A percentile compares a stretch with the other conserved stretches of the same genome.
Conservation (phyloP, 2,888 invertebrate species). For the Drosophila austrosaltans region DNA sequence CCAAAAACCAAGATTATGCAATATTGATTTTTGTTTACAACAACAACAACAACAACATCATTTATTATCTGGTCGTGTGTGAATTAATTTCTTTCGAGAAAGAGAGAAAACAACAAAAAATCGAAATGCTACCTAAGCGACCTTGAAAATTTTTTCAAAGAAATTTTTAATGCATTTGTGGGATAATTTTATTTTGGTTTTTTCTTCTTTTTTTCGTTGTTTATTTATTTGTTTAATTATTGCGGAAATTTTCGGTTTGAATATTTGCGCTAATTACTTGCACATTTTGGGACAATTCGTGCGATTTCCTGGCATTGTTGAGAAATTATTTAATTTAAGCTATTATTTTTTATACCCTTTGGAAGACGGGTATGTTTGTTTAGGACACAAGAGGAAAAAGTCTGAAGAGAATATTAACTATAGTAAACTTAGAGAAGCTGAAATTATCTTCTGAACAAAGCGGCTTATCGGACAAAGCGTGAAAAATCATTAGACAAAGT, state of each 20-base stretch:
- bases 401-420: no score
- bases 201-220: background rate
- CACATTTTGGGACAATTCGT: constrained; percentile 23
- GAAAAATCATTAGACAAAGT: no score
- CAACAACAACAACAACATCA: constrained; percentile 29
- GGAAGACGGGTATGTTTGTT: background rate
- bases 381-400: no score
- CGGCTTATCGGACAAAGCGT: no score
- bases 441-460: no score
- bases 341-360: background rate
- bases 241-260: constrained; percentile 20
- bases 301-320: constrained; percentile 66
- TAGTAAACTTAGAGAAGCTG: no score
- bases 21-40: constrained; percentile 56
- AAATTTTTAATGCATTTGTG: constrained; percentile 20
- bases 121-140: constrained; percentile 24
- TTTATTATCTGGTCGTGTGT: constrained; percentile 60
- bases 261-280: constrained; percentile 38
- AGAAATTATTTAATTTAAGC: constrained; percentile 20
- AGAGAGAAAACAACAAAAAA: constrained; percentile 27
- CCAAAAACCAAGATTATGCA: constrained; percentile 60
- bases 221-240: background rate
- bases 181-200: background rate
- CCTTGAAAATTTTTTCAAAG: constrained; percentile 59
- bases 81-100: constrained; percentile 53